A percentile compares a stretch with the other conserved stretches of the same genome.
These are phyloP conservation scores for Papio anubis DNA, from an alignment of 2,113 vertebrate genomes.

Conservation along the genomic window DNA sequence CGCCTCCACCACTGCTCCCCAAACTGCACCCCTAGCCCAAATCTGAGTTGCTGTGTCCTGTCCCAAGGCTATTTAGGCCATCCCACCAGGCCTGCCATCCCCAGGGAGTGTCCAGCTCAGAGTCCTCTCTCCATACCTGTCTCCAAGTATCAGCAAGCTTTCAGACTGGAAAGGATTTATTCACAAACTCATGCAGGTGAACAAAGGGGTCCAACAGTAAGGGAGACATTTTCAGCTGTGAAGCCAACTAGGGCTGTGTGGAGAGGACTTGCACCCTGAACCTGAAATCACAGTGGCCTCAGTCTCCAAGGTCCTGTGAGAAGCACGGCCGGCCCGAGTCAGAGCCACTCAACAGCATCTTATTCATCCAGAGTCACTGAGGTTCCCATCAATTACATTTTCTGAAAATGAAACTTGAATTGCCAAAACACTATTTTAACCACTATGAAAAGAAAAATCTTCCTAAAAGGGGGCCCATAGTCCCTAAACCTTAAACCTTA, in stretches of 20 bases:
- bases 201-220: background rate
- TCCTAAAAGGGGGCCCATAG: background rate
- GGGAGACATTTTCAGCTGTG: background rate
- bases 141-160: background rate
- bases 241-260: background rate
- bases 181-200: background rate
- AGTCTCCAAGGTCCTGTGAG: background rate
- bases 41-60: background rate
- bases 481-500: background rate
- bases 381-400: background rate
- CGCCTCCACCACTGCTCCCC: background rate
- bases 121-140: background rate
- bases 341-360: background rate
- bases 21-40: background rate
- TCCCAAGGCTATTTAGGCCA: background rate
- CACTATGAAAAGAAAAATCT: slow-evolving; percentile 13
- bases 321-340: too few relatives aligned
- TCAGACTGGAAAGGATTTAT: background rate
- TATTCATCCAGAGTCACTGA: background rate
- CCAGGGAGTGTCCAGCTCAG: background rate
- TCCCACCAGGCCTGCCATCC: background rate
- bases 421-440: background rate
- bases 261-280: too few relatives aligned
- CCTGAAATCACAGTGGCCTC: background rate
- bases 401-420: background rate